Evolutionary conservation across 2,888 invertebrate genomes (phyloP), one percentile per base, ranked within the genome.

Genomic region (Iphiclides podalirius): DNA sequence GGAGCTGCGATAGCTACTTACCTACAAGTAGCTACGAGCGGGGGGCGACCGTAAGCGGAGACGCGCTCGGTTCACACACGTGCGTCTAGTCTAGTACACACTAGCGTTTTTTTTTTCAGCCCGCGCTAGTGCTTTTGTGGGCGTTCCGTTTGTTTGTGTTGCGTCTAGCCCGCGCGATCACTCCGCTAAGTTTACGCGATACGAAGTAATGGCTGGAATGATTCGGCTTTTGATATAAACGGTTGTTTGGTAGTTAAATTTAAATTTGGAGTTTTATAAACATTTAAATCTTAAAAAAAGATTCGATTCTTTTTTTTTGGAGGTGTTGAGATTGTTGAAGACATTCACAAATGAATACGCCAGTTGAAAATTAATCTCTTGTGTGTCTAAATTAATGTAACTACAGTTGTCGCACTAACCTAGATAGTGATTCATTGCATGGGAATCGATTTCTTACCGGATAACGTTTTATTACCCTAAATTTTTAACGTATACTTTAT

Each of bases 1-100:
- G 81, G 89, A 85, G 73, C 76, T 75, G 80, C 78, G 84, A 82
- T 86, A 84, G 86, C 88, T 87, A 87, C 86, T 87, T 77, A 79
- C 79, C 76, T 84, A 86, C 77, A 72, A 85, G 82, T 84, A 85
- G 81, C 85, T 84, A 82, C 72, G 68, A 66, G 55, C 67, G 67
- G 73, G 81, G 79, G 80, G 79, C 79, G 76, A 56, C 70, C 74
- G 64, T 72, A 74, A 78, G 77, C n/a, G n/a, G 72, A 72, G 71
- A 63, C 61, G 60, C 63, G 67, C 69, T 66, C 67, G 55, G 69
- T 66, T 75, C 81, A 76, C 77, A 82, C 78, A 79, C 70, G 70
- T 68, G 67, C 67, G 67, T 58, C 58, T 53, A 63, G 66, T 58
- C 58, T 53, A 63, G 68, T 70, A 72, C 79, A 76, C 80, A 77